These are phyloP conservation scores for Mus spicilegus DNA, from an alignment of 2,113 vertebrate genomes.

Conservation along the genomic window DNA sequence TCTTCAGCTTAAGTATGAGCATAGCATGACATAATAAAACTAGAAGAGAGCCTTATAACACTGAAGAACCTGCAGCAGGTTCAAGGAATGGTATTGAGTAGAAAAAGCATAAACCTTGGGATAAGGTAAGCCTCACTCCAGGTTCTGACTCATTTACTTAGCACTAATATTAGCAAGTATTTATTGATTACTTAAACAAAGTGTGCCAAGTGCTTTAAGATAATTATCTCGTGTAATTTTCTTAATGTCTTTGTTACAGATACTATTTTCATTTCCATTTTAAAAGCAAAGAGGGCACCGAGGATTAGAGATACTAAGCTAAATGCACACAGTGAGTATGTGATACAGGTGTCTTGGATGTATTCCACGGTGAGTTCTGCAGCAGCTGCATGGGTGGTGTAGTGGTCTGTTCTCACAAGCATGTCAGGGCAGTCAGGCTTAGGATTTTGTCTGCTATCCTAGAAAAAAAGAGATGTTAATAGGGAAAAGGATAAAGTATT, in stretches of 20 bases:
- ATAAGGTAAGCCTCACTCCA: background rate
- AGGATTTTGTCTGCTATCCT: background rate
- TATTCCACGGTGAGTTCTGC: background rate
- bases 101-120: background rate
- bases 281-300: background rate
- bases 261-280: conserved; percentile 25
- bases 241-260: background rate
- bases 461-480: background rate
- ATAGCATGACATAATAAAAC: background rate
- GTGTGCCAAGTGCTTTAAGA: background rate
- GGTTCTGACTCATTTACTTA: conserved; percentile 35
- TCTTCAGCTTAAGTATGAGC: background rate
- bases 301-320: background rate
- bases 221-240: conserved; percentile 8
- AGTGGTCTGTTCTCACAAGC: no score
- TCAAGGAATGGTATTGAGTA: background rate
- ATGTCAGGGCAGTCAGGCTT: background rate
- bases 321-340: background rate
- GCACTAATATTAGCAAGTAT: background rate
- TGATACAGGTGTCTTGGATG: background rate
- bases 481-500: background rate
- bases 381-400: background rate
- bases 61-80: background rate
- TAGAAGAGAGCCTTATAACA: background rate
- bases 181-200: conserved; percentile 3